Percentiles rank a stretch among this genome's conserved stretches.
Evolutionary conservation across 2,113 vertebrate species (phyloP).

Genomic region (Bos javanicus): DNA sequence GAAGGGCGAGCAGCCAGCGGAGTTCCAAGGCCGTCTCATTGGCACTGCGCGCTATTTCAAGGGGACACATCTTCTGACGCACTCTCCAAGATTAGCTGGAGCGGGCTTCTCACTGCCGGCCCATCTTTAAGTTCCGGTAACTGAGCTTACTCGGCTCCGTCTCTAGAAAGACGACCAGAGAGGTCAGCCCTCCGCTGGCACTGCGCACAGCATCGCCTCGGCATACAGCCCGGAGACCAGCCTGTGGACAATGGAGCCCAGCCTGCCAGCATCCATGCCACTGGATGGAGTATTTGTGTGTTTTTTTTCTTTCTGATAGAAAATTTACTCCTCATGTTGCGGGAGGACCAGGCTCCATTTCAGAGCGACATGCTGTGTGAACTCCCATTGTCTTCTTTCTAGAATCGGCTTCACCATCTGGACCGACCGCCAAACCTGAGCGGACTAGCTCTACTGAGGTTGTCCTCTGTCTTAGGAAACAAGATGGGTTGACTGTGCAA

Average conservation of each 20-base stretch:
- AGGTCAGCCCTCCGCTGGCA: conserved; percentile 29
- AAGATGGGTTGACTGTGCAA: background rate
- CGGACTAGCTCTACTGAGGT: background rate
- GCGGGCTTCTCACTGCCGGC: background rate
- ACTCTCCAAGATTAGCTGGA: background rate
- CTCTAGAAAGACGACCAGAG: conserved; percentile 33
- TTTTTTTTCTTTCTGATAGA: conserved; percentile 65
- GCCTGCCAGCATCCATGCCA: background rate
- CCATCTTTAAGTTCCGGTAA: conserved; percentile 19
- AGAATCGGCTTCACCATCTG: background rate
- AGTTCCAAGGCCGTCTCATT: background rate
- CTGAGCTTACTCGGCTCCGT: background rate
- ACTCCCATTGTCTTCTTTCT: background rate
- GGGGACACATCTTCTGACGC: background rate
- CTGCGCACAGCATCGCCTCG: background rate
- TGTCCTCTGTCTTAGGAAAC: background rate
- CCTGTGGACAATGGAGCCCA: background rate
- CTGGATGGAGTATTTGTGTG: conserved; percentile 65
- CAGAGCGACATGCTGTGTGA: conserved; percentile 20
- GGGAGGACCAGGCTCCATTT: conserved; percentile 57
- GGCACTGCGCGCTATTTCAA: background rate
- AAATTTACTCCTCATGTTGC: conserved; percentile 70
- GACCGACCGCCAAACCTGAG: background rate
- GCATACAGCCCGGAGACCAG: background rate
- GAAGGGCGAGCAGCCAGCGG: background rate